These are phyloP conservation scores for Drosophila leonis DNA, from an alignment of 2,888 invertebrate genomes.

Conservation along the genomic window DNA sequence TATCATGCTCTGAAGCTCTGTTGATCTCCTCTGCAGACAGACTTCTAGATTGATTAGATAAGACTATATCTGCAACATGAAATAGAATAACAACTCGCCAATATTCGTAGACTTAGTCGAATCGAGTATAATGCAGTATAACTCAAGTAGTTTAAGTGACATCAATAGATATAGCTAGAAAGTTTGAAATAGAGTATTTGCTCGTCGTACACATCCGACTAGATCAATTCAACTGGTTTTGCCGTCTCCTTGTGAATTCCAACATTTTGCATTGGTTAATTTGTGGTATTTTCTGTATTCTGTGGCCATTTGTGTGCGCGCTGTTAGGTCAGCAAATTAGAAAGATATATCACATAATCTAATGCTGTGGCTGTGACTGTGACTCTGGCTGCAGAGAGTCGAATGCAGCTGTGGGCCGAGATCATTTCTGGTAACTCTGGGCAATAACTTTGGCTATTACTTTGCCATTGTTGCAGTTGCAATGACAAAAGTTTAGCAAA, in stretches of 20 bases:
- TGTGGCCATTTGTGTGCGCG: neutral
- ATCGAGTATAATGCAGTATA: too few relatives aligned
- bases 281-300: constrained; percentile 6
- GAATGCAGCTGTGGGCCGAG: constrained; percentile 10
- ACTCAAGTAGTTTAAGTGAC: too few relatives aligned
- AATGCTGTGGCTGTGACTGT: neutral
- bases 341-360: constrained; percentile 17
- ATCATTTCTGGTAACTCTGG: constrained; percentile 21
- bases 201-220: too few relatives aligned
- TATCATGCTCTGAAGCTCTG: too few relatives aligned
- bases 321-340: constrained; percentile 22
- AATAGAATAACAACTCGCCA: too few relatives aligned
- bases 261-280: constrained; percentile 13
- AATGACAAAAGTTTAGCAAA: constrained; percentile 73
- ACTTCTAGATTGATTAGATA: too few relatives aligned
- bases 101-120: too few relatives aligned
- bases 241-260: neutral
- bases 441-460: constrained; percentile 54
- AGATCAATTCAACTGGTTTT: neutral
- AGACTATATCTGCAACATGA: too few relatives aligned
- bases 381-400: neutral
- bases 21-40: too few relatives aligned
- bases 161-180: too few relatives aligned
- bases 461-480: constrained; percentile 64
- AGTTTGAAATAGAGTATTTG: neutral